Percentiles rank a stretch among this genome's conserved stretches.
These are phyloP conservation scores for Danaus melanippus DNA, from an alignment of 1,140 invertebrate genomes.

Conservation along the genomic window DNA sequence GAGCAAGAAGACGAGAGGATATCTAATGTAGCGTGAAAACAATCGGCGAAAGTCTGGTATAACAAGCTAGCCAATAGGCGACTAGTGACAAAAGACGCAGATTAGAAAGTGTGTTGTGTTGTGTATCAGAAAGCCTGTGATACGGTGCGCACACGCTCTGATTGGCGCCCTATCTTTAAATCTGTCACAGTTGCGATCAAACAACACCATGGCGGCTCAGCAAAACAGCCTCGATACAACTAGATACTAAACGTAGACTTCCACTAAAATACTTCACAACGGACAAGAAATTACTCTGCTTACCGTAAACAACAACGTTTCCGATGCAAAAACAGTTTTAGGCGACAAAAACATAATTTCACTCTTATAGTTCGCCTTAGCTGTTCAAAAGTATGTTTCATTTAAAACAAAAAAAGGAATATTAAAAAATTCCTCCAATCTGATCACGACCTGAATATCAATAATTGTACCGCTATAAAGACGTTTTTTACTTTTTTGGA, in stretches of 20 bases:
- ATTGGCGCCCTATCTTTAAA: conserved; percentile 64
- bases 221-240: conserved; percentile 19
- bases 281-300: conserved; percentile 16
- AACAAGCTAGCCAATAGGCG: conserved; percentile 61
- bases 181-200: conserved; percentile 48
- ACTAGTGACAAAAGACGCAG: conserved; percentile 64
- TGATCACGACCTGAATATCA: too few relatives aligned
- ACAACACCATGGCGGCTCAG: conserved; percentile 21
- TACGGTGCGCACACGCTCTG: conserved; percentile 60
- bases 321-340: conserved; percentile 4
- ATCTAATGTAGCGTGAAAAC: conserved; percentile 67
- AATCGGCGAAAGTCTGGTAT: conserved; percentile 68
- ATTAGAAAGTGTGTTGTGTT: conserved; percentile 70
- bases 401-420: too few relatives aligned
- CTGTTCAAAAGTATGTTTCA: too few relatives aligned
- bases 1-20: conserved; percentile 47
- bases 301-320: conserved; percentile 12
- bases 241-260: conserved; percentile 21
- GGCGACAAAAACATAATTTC: conserved; percentile 2
- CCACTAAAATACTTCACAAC: conserved; percentile 12
- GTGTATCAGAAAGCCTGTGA: conserved; percentile 60
- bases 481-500: too few relatives aligned
- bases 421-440: too few relatives aligned
- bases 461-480: too few relatives aligned
- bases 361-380: too few relatives aligned